Conservation (phyloP, 2,888 invertebrate genomes). For the Liodrosophila aerea region DNA sequence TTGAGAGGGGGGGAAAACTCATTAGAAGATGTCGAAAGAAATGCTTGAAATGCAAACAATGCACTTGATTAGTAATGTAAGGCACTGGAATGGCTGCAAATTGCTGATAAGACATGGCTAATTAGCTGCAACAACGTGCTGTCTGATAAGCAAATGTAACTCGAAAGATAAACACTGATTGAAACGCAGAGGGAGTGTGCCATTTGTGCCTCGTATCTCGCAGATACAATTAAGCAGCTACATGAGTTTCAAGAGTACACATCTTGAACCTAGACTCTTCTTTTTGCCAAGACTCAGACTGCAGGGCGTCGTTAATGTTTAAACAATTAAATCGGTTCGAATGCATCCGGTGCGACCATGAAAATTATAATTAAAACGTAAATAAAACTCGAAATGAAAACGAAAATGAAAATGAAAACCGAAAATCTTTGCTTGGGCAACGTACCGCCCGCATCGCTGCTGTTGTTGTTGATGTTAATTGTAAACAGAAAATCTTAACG, state of each 20-base stretch:
- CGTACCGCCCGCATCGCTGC: conserved; percentile 58
- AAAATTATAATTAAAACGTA: conserved; percentile 39
- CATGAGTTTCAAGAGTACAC: conserved; percentile 7
- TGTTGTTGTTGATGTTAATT: conserved; percentile 45
- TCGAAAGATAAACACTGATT: conserved; percentile 33
- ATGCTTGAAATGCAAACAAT: conserved; percentile 57
- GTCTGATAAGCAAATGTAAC: conserved; percentile 46
- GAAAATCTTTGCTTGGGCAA: conserved; percentile 9
- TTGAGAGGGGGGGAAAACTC: conserved; percentile 53
- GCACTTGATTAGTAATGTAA: conserved; percentile 67
- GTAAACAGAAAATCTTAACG: conserved; percentile 57
- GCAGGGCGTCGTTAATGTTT: conserved; percentile 28
- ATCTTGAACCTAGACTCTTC: no score
- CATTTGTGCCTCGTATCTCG: conserved; percentile 14
- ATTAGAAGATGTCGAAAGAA: conserved; percentile 64
- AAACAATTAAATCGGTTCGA: conserved; percentile 60
- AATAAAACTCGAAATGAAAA: conserved; percentile 24
- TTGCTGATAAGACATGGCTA: conserved; percentile 65
- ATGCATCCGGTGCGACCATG: conserved; percentile 62
- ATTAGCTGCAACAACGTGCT: conserved; percentile 60
- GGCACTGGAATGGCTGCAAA: conserved; percentile 52
- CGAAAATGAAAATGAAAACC: conserved; percentile 17
- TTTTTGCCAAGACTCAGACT: no score
- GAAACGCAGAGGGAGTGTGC: conserved; percentile 1
- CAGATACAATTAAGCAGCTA: conserved; percentile 13